Conservation (phyloP, 2,113 vertebrate species). For the Anguilla rostrata region DNA sequence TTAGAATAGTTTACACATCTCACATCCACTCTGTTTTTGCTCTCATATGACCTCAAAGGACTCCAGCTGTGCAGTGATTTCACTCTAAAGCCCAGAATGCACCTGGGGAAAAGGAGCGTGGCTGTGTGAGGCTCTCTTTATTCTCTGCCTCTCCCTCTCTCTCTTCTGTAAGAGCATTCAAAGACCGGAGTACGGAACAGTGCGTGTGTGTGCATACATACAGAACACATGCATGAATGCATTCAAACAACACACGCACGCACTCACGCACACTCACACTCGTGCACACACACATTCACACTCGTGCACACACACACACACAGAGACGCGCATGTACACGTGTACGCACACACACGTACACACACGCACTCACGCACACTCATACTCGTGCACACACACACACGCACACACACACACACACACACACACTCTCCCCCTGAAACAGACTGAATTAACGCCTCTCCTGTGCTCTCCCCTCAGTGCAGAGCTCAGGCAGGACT, state of each 20-base stretch:
- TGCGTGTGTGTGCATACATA: too few relatives aligned
- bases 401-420: background rate
- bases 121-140: background rate
- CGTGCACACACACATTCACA: background rate
- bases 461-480: background rate
- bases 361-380: background rate
- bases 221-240: too few relatives aligned
- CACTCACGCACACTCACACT: background rate
- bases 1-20: too few relatives aligned
- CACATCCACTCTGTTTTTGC: too few relatives aligned
- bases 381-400: background rate
- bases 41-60: background rate
- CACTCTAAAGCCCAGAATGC: background rate
- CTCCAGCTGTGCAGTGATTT: background rate
- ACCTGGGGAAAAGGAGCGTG: background rate
- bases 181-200: too few relatives aligned
- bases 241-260: too few relatives aligned
- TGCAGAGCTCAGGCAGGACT: background rate
- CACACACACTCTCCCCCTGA: too few relatives aligned
- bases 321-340: too few relatives aligned
- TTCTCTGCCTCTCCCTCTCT: background rate
- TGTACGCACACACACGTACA: too few relatives aligned
- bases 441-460: background rate
- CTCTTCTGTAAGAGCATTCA: background rate
- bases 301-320: background rate